Percentiles rank a stretch among this genome's conserved stretches.
phyloP scores from a whole-genome alignment of 2,113 vertebrate species.

The Periophthalmus modestus region DNA sequence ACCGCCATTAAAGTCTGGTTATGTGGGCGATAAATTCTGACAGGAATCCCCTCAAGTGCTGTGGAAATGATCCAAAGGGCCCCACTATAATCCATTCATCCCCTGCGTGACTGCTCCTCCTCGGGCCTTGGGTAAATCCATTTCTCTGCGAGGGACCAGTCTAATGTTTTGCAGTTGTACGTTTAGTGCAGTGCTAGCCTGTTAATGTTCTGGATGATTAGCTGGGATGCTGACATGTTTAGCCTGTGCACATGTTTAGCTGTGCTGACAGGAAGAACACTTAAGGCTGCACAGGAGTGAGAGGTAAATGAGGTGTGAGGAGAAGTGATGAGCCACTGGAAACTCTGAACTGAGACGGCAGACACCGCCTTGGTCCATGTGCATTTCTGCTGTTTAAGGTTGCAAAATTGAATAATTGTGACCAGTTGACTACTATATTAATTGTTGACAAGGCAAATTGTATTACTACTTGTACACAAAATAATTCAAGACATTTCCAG shows the following conservation, averaged over 20 bases:
- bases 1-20: constrained; percentile 26
- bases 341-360: constrained; percentile 50
- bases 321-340: constrained; percentile 60
- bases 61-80: constrained; percentile 10
- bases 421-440: too few species aligned
- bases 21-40: constrained; percentile 16
- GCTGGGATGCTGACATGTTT: constrained; percentile 51
- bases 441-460: too few species aligned
- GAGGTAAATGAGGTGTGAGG: constrained; percentile 68
- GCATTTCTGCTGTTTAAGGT: background rate
- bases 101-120: constrained; percentile 18
- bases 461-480: too few species aligned
- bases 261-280: constrained; percentile 53
- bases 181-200: constrained; percentile 41
- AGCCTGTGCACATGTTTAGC: constrained; percentile 48
- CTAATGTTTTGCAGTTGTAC: constrained; percentile 33
- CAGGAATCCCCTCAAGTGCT: constrained; percentile 10
- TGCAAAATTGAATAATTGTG: background rate
- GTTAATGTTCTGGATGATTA: constrained; percentile 59
- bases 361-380: background rate
- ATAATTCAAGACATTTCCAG: too few species aligned
- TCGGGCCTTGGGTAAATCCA: constrained; percentile 9
- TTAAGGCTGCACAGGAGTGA: constrained; percentile 52
- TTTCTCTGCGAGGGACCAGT: constrained; percentile 18
- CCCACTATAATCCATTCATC: constrained; percentile 19